Evolutionary conservation across 1,140 invertebrate species (phyloP).

Genomic region (Cydia splendana): DNA sequence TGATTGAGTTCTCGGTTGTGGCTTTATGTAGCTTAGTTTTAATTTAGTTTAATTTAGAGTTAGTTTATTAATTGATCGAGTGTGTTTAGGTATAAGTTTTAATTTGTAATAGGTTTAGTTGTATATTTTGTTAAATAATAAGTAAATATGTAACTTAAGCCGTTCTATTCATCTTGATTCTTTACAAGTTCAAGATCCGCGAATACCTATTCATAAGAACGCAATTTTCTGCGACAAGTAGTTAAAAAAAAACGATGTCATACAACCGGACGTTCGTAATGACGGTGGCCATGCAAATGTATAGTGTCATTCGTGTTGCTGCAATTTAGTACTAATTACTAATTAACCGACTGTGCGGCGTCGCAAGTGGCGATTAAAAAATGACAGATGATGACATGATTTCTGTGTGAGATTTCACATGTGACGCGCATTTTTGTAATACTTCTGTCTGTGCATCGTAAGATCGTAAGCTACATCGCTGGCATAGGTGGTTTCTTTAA

Average conservation of each 20-base stretch:
- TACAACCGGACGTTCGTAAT: background rate
- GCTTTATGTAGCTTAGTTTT: too few species aligned
- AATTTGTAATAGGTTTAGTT: too few species aligned
- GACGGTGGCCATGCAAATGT: conserved; percentile 1
- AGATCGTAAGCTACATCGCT: background rate
- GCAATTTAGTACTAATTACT: background rate
- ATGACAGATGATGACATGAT: conserved; percentile 8
- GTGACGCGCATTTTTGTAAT: too few species aligned
- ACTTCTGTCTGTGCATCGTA: too few species aligned
- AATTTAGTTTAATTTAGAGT: too few species aligned
- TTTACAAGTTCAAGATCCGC: background rate
- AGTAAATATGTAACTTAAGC: too few species aligned
- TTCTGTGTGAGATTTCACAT: background rate
- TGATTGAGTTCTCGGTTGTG: too few species aligned
- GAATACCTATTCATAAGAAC: background rate
- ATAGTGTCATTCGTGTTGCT: background rate
- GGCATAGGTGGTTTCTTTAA: background rate
- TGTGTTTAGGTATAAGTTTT: too few species aligned
- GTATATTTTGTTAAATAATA: too few species aligned
- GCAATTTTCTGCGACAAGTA: background rate
- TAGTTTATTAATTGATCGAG: too few species aligned
- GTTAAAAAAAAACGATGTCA: conserved; percentile 2
- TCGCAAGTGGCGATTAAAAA: background rate
- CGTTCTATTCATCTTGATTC: background rate
- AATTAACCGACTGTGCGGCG: background rate